Conservation (phyloP, 2,113 vertebrate genomes). For the Heterotis niloticus region DNA sequence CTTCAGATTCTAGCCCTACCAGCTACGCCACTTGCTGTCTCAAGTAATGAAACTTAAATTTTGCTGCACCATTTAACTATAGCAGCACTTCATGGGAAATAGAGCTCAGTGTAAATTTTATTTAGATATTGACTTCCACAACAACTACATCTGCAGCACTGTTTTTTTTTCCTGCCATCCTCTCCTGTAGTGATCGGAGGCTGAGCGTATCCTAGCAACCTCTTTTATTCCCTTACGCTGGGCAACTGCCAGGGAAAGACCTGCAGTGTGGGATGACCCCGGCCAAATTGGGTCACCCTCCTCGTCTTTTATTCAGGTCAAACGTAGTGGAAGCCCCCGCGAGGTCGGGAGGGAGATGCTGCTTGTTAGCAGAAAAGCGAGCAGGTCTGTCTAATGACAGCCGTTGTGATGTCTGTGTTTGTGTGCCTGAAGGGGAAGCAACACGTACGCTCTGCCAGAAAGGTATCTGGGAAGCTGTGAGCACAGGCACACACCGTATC, state of each 20-base stretch:
- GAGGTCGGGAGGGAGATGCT: neutral
- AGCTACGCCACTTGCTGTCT: too few relatives aligned
- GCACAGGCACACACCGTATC: too few relatives aligned
- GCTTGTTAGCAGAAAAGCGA: neutral
- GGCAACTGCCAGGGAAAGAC: constrained; percentile 15
- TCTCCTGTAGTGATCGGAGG: neutral
- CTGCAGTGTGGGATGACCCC: constrained; percentile 4
- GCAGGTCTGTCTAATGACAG: neutral
- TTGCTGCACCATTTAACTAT: too few relatives aligned
- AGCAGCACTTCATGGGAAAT: too few relatives aligned
- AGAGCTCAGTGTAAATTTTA: too few relatives aligned
- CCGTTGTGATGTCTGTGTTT: too few relatives aligned
- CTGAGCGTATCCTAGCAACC: constrained; percentile 22
- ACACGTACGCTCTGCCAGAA: too few relatives aligned
- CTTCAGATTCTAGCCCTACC: too few relatives aligned
- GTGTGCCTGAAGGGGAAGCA: too few relatives aligned
- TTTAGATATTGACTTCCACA: too few relatives aligned
- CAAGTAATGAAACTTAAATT: too few relatives aligned
- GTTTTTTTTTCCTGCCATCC: neutral
- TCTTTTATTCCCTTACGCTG: neutral
- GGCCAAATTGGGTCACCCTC: constrained; percentile 12
- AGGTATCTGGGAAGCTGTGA: too few relatives aligned
- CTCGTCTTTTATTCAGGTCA: neutral
- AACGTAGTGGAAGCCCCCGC: neutral
- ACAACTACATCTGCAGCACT: constrained; percentile 8